Evolutionary conservation across 2,113 vertebrate species (phyloP).

Genomic region (Rhombomys opimus): DNA sequence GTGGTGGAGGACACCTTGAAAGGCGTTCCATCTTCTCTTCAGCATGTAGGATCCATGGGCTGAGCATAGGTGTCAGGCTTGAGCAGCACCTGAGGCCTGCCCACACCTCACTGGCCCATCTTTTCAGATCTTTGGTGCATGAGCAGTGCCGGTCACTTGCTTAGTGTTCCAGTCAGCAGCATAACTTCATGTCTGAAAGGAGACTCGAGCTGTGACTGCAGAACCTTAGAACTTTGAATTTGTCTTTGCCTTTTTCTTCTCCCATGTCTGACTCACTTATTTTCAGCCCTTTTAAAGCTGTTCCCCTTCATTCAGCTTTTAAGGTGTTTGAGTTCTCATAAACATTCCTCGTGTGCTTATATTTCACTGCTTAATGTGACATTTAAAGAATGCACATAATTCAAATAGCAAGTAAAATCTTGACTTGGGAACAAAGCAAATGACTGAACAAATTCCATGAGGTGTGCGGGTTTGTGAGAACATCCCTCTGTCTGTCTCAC

Average conservation of each 20-base stretch:
- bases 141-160: not conserved
- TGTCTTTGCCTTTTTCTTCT: not conserved
- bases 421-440: not conserved
- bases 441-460: not conserved
- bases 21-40: not conserved
- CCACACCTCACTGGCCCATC: not conserved
- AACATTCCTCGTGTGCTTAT: not conserved
- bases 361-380: slow-evolving; percentile 10
- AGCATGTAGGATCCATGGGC: not conserved
- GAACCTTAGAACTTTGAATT: not conserved
- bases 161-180: not conserved
- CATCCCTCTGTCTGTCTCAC: not conserved
- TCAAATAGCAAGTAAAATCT: not conserved
- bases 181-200: not conserved
- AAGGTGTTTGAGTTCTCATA: not conserved
- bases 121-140: slow-evolving; percentile 1
- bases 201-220: not conserved
- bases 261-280: not conserved
- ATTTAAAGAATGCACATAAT: slow-evolving; percentile 30
- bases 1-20: not conserved
- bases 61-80: not conserved
- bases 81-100: no score
- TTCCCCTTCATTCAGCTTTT: slow-evolving; percentile 25
- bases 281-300: slow-evolving; percentile 25
- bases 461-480: not conserved